Base-by-base conservation (phyloP, 2,797 vertebrate genomes). In the Dallia pectoralis region DNA sequence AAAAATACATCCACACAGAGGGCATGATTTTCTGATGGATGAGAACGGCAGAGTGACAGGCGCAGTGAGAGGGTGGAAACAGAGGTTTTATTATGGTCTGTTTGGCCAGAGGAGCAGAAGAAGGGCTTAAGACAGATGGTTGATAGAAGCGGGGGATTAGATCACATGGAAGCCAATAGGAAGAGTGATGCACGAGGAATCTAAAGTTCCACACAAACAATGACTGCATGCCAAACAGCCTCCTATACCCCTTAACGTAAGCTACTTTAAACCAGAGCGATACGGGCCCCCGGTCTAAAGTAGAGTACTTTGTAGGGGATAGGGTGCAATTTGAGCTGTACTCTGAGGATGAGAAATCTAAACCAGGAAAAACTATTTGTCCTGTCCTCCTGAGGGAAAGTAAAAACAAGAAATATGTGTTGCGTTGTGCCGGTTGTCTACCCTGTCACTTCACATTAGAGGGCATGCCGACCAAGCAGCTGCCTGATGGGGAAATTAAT, bases 1-100 rank as follows among this genome's bases (percentile, higher is more conserved):
- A 40, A n/a, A 14, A 27, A 70, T 74, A 77, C 88, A 86, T 79
- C 81, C 87, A 86, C 82, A 84, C 89, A 7, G 64, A 83, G 84
- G 86, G 84, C 70, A 48, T 74, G 89, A 86, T 86, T 89, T 87
- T 76, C 85, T 81, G 16, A 62, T 22, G 19, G 66, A 66, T 62
- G 76, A 32, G 1, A 40, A 5, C 9, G 36, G 67, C 32, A 71
- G 19, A 25, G 25, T 15, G 62, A 65, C 33, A 61, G 18, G 7
- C 51, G 22, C 27, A 67, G 49, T 48, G 47, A 48, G 22, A 29
- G 40, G 36, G 14, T 8, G 29, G 27, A 2, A 48, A 16, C 15
- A 12, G 29, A 19, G n/a, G 36, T 22, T 19, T 56, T 56, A 56
- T 56, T 56, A 56, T 56, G 51, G 51, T 56, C 51, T 56, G 51